Evolutionary conservation across 2,113 vertebrate genomes (phyloP).

Genomic region (Clinocottus analis): DNA sequence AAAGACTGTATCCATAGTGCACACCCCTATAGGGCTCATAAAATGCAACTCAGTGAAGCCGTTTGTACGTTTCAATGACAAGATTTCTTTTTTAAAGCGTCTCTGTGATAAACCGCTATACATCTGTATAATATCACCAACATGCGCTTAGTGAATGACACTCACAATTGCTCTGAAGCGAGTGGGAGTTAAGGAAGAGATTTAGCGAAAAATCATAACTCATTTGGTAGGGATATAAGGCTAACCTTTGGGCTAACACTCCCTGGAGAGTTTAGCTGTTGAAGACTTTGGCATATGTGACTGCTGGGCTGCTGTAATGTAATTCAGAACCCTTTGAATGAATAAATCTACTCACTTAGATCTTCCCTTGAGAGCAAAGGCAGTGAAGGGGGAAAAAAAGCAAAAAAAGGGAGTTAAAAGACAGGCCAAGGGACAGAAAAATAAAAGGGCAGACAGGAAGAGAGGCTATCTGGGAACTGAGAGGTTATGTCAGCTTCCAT

Average conservation of each 20-base stretch:
- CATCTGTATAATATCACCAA: conserved; percentile 60
- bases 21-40: not conserved
- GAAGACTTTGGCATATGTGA: conserved; percentile 79
- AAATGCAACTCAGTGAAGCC: not conserved
- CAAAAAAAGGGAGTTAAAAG: conserved; percentile 54
- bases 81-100: not conserved
- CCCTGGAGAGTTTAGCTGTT: conserved; percentile 61
- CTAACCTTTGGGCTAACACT: conserved; percentile 74
- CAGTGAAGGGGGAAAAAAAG: conserved; percentile 56
- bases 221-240: conserved; percentile 77
- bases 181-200: conserved; percentile 63
- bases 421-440: conserved; percentile 52
- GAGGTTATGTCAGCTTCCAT: conserved; percentile 48
- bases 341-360: conserved; percentile 82
- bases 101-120: conserved; percentile 44
- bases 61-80: conserved; percentile 4
- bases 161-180: conserved; percentile 47
- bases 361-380: conserved; percentile 67
- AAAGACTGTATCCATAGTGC: not conserved
- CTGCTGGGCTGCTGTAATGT: conserved; percentile 72
- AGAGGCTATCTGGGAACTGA: conserved; percentile 43
- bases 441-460: conserved; percentile 49
- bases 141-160: conserved; percentile 46
- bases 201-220: conserved; percentile 75
- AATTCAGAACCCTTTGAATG: conserved; percentile 79